phyloP scores from a whole-genome alignment of 2,113 vertebrate genomes.

The Nematolebias whitei region DNA sequence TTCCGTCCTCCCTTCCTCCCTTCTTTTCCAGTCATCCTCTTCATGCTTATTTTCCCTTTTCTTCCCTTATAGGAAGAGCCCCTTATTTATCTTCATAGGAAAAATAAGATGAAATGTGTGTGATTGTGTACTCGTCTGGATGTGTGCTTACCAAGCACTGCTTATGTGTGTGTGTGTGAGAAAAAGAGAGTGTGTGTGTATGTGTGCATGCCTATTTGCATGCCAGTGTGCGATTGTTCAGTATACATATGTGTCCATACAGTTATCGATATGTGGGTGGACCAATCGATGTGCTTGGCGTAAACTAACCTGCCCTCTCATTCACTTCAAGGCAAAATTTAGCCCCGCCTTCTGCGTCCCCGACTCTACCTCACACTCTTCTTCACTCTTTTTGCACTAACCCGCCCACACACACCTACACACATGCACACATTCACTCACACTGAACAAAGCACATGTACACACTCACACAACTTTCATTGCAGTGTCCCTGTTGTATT shows the following conservation, averaged over 20 bases:
- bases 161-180: constrained; percentile 63
- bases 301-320: constrained; percentile 84
- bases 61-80: constrained; percentile 84
- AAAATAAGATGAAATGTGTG: constrained; percentile 78
- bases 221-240: constrained; percentile 71
- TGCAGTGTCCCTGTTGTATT: constrained; percentile 75
- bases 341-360: constrained; percentile 74
- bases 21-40: constrained; percentile 58
- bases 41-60: constrained; percentile 80
- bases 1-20: constrained; percentile 25
- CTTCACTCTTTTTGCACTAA: constrained; percentile 77
- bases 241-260: constrained; percentile 71
- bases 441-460: constrained; percentile 35
- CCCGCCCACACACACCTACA: constrained; percentile 45
- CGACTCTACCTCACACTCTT: constrained; percentile 80
- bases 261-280: constrained; percentile 75
- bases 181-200: constrained; percentile 52
- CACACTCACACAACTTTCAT: constrained; percentile 68
- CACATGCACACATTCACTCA: constrained; percentile 15
- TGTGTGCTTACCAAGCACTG: constrained; percentile 75
- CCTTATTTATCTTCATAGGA: constrained; percentile 79
- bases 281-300: constrained; percentile 73
- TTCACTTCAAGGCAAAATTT: constrained; percentile 82
- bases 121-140: constrained; percentile 68
- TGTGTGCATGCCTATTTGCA: constrained; percentile 72